Conservation (phyloP, 2,888 invertebrate species). For the Yponomeuta evonymella region DNA sequence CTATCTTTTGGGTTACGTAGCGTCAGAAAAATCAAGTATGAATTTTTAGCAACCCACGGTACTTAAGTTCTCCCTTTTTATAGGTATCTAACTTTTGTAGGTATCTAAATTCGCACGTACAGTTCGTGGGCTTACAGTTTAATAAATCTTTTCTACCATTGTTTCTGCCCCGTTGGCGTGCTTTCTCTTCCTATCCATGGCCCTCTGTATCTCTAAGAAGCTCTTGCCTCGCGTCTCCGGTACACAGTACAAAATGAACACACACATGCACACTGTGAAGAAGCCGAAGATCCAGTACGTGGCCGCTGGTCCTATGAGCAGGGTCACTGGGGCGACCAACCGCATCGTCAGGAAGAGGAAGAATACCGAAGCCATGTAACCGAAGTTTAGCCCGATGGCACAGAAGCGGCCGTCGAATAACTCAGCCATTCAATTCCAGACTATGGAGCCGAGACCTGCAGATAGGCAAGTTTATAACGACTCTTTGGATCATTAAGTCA, state of each 20-base stretch:
- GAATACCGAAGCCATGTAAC: slow-evolving; percentile 24
- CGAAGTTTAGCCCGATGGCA: slow-evolving; percentile 36
- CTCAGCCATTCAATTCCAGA: slow-evolving; percentile 45
- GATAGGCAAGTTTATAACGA: slow-evolving; percentile 19
- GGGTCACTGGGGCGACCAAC: slow-evolving; percentile 38
- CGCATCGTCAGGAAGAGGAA: slow-evolving; percentile 38
- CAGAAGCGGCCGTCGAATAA: slow-evolving; percentile 45
- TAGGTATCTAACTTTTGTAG: too few relatives aligned
- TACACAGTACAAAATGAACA: slow-evolving; percentile 36
- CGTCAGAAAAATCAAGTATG: too few relatives aligned
- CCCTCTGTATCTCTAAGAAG: slow-evolving; percentile 48
- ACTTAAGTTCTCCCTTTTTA: too few relatives aligned
- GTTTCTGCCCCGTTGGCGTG: too few relatives aligned
- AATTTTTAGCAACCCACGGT: too few relatives aligned
- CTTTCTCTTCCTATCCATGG: slow-evolving; percentile 28
- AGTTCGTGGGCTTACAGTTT: too few relatives aligned
- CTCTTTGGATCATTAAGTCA: too few relatives aligned
- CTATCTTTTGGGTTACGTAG: too few relatives aligned
- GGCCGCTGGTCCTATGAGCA: slow-evolving; percentile 36
- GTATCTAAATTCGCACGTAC: too few relatives aligned
- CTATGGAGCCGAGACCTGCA: slow-evolving; percentile 48
- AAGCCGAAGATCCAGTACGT: slow-evolving; percentile 43
- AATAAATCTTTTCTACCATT: too few relatives aligned
- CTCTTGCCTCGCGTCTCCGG: slow-evolving; percentile 60
- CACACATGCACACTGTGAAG: slow-evolving; percentile 31